phyloP scores from a whole-genome alignment of 37 sponge, comb jelly and placozoan genomes.

The Tethya wilhelma region DNA sequence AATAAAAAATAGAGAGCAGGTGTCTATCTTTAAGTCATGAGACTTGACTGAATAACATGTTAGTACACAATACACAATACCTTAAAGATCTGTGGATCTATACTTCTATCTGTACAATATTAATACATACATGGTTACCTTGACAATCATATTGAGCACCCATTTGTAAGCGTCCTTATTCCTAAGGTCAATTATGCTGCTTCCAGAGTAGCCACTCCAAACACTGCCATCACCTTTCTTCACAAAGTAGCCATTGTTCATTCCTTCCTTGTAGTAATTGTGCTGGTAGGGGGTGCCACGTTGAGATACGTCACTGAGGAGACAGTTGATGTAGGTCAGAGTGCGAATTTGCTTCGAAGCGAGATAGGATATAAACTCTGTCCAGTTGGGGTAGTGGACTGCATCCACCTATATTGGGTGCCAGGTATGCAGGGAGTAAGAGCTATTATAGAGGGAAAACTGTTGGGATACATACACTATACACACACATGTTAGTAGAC shows the following conservation, averaged over 20 bases:
- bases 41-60: too few species aligned
- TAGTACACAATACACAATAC: too few species aligned
- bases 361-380: conserved; percentile 34
- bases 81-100: too few species aligned
- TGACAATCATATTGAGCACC: conserved; percentile 62
- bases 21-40: not conserved
- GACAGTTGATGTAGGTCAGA: conserved; percentile 70
- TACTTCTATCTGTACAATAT: too few species aligned
- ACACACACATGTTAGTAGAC: not conserved
- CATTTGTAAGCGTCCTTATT: conserved; percentile 73
- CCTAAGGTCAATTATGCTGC: conserved; percentile 64
- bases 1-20: not conserved
- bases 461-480: not conserved
- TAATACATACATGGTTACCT: conserved; percentile 26
- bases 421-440: not conserved
- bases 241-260: conserved; percentile 65
- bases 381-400: conserved; percentile 77
- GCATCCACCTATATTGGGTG: conserved; percentile 52
- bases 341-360: conserved; percentile 41
- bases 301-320: conserved; percentile 55
- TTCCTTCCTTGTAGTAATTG: conserved; percentile 76
- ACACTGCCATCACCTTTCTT: conserved; percentile 37
- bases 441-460: not conserved
- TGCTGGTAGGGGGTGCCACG: conserved; percentile 74
- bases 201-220: conserved; percentile 77